Evolutionary conservation across 2,888 invertebrate species (phyloP), one percentile per base, ranked within the genome.

Genomic region (Steinernema hermaphroditum): DNA sequence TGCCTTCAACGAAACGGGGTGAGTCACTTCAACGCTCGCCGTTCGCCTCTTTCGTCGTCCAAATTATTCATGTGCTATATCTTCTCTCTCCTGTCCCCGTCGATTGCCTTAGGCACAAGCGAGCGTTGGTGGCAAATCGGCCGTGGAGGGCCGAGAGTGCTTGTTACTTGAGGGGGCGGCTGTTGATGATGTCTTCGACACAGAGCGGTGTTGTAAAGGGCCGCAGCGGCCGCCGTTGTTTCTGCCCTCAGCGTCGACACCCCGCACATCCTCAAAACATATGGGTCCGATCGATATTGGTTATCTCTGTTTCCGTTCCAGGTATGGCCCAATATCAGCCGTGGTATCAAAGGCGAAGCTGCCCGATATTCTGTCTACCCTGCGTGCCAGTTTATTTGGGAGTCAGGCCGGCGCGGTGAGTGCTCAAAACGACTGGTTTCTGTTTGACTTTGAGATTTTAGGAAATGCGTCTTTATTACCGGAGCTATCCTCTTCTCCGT

Each of bases 291-390:
- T 46, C 46, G 46, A 46, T 46, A 46, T 4, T 46, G 16, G 16
- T 16, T 19, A 16, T 4, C 43, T 41, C 43, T 41, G 46, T 9
- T 46, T 46, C n/a, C 6, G 9, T 19, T 19, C 54, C 27, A 14
- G 54, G 70, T 46, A 81, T 81, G 79, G 78, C 75, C 4, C 78
- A 86, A 54, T 85, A 84, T 74, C 82, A 80, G 43, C 85, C 86
- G 16, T 86, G 86, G 86, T 86, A 86, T 75, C 72, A 79, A 16
- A 72, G 83, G 22, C 71, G 83, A 19, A 74, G 79, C 2, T 81
- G 80, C 19, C 86, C 86, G 19, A 81, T 85, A n/a, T 86, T 86
- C 72, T 86, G 86, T 69, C 78, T 82, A 44, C 83, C 84, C 6
- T 86, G 86, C 72, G 72, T 86, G 9, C 85, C 86, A 6, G 80